Conservation (phyloP, 2,113 vertebrate genomes). For the Erpornis zantholeuca region DNA sequence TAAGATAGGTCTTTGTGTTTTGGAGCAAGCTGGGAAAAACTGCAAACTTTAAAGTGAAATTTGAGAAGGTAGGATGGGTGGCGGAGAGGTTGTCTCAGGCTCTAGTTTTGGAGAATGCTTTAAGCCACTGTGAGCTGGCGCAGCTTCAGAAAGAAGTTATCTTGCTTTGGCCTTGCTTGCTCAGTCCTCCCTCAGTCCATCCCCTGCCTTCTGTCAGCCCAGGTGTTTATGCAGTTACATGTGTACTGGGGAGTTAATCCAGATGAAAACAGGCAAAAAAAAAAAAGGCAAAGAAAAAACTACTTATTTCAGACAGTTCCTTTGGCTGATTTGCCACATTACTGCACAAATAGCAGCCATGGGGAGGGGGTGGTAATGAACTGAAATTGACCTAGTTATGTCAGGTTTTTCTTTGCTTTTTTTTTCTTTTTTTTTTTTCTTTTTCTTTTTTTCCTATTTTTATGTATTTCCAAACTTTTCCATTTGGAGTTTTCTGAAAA, state of each 20-base stretch:
- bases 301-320: neutral
- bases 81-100: neutral
- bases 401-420: neutral
- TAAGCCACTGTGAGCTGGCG: neutral
- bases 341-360: neutral
- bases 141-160: neutral
- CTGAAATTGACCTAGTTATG: neutral
- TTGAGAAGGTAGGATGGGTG: constrained; percentile 5
- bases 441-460: neutral
- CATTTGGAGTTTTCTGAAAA: neutral
- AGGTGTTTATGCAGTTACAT: neutral
- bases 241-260: neutral
- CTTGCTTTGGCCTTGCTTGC: neutral
- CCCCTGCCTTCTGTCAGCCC: neutral
- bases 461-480: neutral
- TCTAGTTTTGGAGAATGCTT: neutral
- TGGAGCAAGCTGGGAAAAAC: neutral
- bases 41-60: constrained; percentile 16
- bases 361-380: neutral
- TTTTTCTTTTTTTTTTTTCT: neutral
- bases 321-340: neutral
- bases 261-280: neutral
- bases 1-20: constrained; percentile 2
- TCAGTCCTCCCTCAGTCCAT: neutral
- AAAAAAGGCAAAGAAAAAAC: neutral